Base-by-base conservation (phyloP, 2,888 invertebrate species). In the Idaea straminata region DNA sequence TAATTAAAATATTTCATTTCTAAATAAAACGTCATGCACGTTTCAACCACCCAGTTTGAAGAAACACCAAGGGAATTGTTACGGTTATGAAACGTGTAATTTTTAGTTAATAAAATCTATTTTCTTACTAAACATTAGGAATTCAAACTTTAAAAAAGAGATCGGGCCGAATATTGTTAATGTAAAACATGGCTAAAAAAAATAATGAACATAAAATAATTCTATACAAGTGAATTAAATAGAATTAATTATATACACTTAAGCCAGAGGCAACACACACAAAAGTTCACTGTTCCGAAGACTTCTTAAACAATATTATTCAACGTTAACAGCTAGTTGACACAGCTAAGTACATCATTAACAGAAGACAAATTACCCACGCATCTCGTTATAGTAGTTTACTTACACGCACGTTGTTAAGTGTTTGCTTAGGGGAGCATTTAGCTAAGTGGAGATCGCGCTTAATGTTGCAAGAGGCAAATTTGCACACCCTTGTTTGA, bases 371-470 rank as follows among this genome's bases (percentile, higher is more conserved):
- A 69, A 72, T 71, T 69, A 65, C 71, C 59, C 59, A 64, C 67
- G 70, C 73, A 71, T 73, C 68, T 66, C 68, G 69, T 65, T 67
- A 70, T 65, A 72, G 67, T 77, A 74, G 75, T 77, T 77, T 76
- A 72, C 71, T 74, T 66, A 73, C 71, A 72, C 68, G 71, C 73
- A 71, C 67, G 71, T 68, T 70, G 72, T 67, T 71, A 73, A 74
- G 59, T 80, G 76, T 81, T 81, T 81, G 71, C 77, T 66, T 69
- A 77, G 76, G 79, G 77, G 76, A 78, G 71, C 75, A 72, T 74
- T 80, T 79, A 76, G 74, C 72, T 72, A 74, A 73, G 74, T 72
- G 73, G 68, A 69, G 72, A 78, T 72, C 72, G 64, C 71, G 70
- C 69, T 76, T 74, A 80, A 80, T 77, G 78, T 73, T 79, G 75